Conservation (phyloP, 2,888 invertebrate genomes). For the Epirrhoe alternata region DNA sequence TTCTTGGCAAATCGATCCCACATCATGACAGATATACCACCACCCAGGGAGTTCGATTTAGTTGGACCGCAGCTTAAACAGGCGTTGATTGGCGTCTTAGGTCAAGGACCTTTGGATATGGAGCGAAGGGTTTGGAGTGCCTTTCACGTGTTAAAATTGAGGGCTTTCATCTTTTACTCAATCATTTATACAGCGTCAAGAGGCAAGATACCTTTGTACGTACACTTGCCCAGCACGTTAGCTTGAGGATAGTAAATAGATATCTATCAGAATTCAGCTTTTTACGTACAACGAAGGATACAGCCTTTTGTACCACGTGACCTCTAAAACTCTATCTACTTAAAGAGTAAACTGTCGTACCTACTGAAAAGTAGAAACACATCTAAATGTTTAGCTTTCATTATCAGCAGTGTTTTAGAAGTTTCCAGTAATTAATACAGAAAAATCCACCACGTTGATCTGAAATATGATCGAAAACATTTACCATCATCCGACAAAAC, state of each 20-base stretch:
- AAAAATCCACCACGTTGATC: not conserved
- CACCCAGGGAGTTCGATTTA: not conserved
- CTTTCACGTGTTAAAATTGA: too few relatives aligned
- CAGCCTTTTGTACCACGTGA: slow-evolving; percentile 2
- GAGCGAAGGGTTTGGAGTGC: not conserved
- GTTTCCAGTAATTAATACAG: not conserved
- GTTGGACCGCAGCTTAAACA: not conserved
- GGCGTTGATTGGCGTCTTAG: slow-evolving; percentile 1
- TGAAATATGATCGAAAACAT: not conserved
- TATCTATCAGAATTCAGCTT: not conserved
- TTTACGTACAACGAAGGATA: not conserved
- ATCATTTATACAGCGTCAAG: too few relatives aligned
- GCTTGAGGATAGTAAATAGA: too few relatives aligned
- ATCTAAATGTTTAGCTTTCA: not conserved
- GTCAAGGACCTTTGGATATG: not conserved
- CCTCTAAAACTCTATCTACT: not conserved
- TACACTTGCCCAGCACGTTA: too few relatives aligned
- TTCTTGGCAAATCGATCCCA: not conserved
- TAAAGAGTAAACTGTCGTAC: not conserved
- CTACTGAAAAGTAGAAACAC: not conserved
- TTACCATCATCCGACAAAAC: not conserved
- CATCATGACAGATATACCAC: not conserved
- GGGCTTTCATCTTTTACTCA: too few relatives aligned
- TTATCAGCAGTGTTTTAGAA: not conserved
- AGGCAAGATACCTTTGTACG: too few relatives aligned